A percentile compares a stretch with the other conserved stretches of the same genome.
phyloP scores from a whole-genome alignment of 2,797 vertebrate genomes.

The Sebastes steindachneri region DNA sequence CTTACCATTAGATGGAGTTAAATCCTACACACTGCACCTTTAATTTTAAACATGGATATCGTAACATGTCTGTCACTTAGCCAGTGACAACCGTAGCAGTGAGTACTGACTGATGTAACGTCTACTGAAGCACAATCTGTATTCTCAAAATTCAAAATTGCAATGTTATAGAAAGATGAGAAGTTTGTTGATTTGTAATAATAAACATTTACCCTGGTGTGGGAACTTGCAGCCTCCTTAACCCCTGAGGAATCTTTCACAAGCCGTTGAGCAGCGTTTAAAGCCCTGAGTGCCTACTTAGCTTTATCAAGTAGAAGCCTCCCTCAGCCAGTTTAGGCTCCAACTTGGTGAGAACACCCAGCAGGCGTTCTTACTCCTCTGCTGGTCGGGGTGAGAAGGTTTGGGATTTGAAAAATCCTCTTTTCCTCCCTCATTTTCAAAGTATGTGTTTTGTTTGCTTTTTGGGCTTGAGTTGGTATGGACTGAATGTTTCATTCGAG shows the following conservation, averaged over 20 bases:
- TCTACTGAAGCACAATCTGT: neutral
- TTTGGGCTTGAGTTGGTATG: slow-evolving; percentile 4
- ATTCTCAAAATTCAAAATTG: neutral
- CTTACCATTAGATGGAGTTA: too few species aligned
- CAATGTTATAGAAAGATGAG: neutral
- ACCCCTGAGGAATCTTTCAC: neutral
- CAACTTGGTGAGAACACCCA: slow-evolving; percentile 11
- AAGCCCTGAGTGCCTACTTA: neutral
- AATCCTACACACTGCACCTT: too few species aligned
- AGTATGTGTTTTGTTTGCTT: slow-evolving; percentile 6
- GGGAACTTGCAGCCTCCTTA: slow-evolving; percentile 3
- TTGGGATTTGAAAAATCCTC: slow-evolving; percentile 38
- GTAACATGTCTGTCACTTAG: neutral
- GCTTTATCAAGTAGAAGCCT: slow-evolving; percentile 1
- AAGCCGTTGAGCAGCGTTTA: neutral
- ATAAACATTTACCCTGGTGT: neutral
- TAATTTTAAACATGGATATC: too few species aligned
- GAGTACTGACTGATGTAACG: neutral
- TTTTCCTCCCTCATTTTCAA: slow-evolving; percentile 14
- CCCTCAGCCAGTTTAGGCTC: neutral
- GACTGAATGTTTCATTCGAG: slow-evolving; percentile 14
- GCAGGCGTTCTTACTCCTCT: slow-evolving; percentile 18
- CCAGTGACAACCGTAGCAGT: neutral
- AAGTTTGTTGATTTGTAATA: neutral
- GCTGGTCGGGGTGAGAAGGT: neutral